Percentiles rank a stretch among this genome's conserved stretches.
Evolutionary conservation across 64 coral and sea anemone species (phyloP).

Genomic region (Montipora cactus): DNA sequence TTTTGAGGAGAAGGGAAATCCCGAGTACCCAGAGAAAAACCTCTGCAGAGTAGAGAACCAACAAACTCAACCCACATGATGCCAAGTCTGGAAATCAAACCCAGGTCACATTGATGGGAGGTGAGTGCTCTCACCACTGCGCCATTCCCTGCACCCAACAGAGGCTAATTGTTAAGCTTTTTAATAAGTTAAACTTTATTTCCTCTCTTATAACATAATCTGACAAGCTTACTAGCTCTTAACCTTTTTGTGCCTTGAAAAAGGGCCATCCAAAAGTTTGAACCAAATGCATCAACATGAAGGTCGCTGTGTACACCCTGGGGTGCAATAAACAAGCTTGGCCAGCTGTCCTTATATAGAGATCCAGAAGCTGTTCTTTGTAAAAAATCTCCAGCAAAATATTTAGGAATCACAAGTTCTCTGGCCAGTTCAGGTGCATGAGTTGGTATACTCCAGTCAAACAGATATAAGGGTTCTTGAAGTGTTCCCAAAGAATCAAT

Average conservation of each 20-base stretch:
- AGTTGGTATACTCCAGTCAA: constrained; percentile 72
- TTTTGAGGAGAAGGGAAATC: no score
- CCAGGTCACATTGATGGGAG: no score
- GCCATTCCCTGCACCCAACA: no score
- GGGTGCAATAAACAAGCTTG: constrained; percentile 70
- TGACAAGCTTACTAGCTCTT: background rate
- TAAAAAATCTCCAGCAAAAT: constrained; percentile 69
- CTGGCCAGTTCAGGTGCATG: constrained; percentile 35
- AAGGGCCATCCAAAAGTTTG: constrained; percentile 78
- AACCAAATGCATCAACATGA: constrained; percentile 75
- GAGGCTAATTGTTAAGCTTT: no score
- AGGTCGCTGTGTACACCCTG: constrained; percentile 48
- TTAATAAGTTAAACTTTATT: no score
- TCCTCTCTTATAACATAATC: no score
- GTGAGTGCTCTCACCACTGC: no score
- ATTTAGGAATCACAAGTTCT: constrained; percentile 62
- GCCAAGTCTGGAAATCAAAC: no score
- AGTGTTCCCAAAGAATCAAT: constrained; percentile 56
- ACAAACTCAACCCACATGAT: no score
- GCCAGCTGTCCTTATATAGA: constrained; percentile 67
- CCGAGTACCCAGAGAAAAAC: no score
- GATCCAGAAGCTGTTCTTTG: constrained; percentile 49
- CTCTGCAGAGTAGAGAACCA: no score
- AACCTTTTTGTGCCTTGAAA: constrained; percentile 79
- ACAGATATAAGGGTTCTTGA: constrained; percentile 47